A percentile compares a stretch with the other conserved stretches of the same genome.
phyloP scores from a whole-genome alignment of 2,888 invertebrate genomes.

The Taphrorychus bicolor region DNA sequence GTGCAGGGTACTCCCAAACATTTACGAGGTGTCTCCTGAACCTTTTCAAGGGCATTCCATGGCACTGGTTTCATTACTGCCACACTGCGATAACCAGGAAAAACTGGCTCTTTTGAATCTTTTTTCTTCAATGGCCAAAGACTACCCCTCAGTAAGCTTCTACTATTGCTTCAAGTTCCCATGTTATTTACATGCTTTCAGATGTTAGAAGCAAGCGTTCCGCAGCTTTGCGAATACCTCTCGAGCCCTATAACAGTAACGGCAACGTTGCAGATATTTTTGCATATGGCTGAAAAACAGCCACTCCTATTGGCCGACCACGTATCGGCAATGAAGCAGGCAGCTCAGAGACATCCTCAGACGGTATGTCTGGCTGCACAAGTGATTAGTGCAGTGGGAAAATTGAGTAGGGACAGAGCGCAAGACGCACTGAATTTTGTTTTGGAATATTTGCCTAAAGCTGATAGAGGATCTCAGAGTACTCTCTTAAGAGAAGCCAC shows the following conservation, averaged over 20 bases:
- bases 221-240: slow-evolving; percentile 82
- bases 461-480: slow-evolving; percentile 76
- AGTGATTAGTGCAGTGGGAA: slow-evolving; percentile 75
- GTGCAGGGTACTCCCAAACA: slow-evolving; percentile 86
- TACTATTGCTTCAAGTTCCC: not conserved
- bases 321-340: slow-evolving; percentile 71
- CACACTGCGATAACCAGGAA: slow-evolving; percentile 86
- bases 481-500: slow-evolving; percentile 81
- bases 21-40: slow-evolving; percentile 87
- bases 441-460: slow-evolving; percentile 73
- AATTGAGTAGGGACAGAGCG: slow-evolving; percentile 76
- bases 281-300: slow-evolving; percentile 75
- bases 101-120: slow-evolving; percentile 83
- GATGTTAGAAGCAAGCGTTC: slow-evolving; percentile 81
- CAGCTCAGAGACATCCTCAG: slow-evolving; percentile 71
- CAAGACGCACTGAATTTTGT: slow-evolving; percentile 84
- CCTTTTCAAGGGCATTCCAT: slow-evolving; percentile 86
- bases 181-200: slow-evolving; percentile 51
- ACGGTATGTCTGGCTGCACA: slow-evolving; percentile 73
- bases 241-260: slow-evolving; percentile 66
- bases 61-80: slow-evolving; percentile 79
- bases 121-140: slow-evolving; percentile 81
- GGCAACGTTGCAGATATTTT: slow-evolving; percentile 76
- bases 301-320: slow-evolving; percentile 76
- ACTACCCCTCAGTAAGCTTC: slow-evolving; percentile 76